phyloP scores from a whole-genome alignment of 2,797 vertebrate species.

The Mus minutoides region DNA sequence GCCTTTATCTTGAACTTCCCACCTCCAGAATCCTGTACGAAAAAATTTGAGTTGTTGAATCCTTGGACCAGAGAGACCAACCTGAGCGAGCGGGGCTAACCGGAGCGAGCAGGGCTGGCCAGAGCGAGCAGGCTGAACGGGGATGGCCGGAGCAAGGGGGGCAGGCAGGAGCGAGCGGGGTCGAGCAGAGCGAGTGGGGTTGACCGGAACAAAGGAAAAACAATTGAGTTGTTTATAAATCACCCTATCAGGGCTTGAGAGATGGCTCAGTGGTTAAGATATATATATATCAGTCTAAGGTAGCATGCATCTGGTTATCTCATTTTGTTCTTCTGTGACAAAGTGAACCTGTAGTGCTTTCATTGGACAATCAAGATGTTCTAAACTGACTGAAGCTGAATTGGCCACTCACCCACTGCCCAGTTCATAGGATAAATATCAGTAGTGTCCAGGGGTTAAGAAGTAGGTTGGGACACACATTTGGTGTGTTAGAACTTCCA shows the following conservation, averaged over 20 bases:
- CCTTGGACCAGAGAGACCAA: too few relatives aligned
- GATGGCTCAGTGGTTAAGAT: too few relatives aligned
- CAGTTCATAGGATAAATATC: background rate
- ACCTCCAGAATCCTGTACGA: background rate
- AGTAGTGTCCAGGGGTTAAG: background rate
- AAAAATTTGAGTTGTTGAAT: too few relatives aligned
- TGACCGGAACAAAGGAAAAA: too few relatives aligned
- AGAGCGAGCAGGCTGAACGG: too few relatives aligned
- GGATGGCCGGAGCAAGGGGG: too few relatives aligned
- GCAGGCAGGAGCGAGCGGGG: too few relatives aligned
- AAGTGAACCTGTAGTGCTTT: background rate
- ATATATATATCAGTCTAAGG: background rate
- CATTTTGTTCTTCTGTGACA: slow-evolving; percentile 33
- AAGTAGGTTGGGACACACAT: background rate
- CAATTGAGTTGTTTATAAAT: background rate
- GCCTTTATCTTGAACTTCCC: background rate
- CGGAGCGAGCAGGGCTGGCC: too few relatives aligned
- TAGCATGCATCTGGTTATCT: background rate
- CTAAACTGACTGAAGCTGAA: slow-evolving; percentile 2
- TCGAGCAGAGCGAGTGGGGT: too few relatives aligned
- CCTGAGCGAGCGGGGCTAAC: too few relatives aligned
- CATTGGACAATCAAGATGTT: slow-evolving; percentile 42
- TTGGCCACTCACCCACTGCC: background rate
- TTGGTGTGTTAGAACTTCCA: background rate
- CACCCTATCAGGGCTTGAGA: background rate